Evolutionary conservation across 1,140 invertebrate species (phyloP).

Genomic region (Ips typographus): DNA sequence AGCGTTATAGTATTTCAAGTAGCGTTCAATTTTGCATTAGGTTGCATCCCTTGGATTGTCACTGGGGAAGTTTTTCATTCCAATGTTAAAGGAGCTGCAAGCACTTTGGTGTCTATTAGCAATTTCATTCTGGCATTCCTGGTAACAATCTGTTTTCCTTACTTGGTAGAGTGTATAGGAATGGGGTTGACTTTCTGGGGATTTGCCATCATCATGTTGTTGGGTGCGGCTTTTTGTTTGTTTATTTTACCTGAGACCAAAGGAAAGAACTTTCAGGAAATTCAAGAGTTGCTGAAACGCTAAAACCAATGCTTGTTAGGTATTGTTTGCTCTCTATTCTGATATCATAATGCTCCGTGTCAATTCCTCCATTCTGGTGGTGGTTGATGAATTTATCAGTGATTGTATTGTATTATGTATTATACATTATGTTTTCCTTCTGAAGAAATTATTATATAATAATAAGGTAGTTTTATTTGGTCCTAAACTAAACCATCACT

Average conservation of each 20-base stretch:
- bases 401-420: no score
- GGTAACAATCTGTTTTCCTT: conserved; percentile 71
- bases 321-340: no score
- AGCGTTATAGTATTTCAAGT: conserved; percentile 37
- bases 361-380: no score
- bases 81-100: conserved; percentile 70
- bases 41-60: conserved; percentile 79
- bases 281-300: conserved; percentile 27
- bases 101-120: conserved; percentile 68
- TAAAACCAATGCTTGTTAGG: background rate
- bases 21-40: conserved; percentile 60
- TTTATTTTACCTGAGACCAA: conserved; percentile 53
- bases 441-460: no score
- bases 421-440: no score
- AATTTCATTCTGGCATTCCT: conserved; percentile 79
- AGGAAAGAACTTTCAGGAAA: conserved; percentile 41
- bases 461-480: no score
- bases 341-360: no score
- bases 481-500: no score
- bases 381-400: no score
- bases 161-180: conserved; percentile 61
- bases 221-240: conserved; percentile 56
- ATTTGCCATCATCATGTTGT: conserved; percentile 68
- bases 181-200: conserved; percentile 74
- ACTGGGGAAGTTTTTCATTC: conserved; percentile 79